These are phyloP conservation scores for Coluber constrictor DNA, from an alignment of 2,797 vertebrate genomes.

Conservation along the genomic window DNA sequence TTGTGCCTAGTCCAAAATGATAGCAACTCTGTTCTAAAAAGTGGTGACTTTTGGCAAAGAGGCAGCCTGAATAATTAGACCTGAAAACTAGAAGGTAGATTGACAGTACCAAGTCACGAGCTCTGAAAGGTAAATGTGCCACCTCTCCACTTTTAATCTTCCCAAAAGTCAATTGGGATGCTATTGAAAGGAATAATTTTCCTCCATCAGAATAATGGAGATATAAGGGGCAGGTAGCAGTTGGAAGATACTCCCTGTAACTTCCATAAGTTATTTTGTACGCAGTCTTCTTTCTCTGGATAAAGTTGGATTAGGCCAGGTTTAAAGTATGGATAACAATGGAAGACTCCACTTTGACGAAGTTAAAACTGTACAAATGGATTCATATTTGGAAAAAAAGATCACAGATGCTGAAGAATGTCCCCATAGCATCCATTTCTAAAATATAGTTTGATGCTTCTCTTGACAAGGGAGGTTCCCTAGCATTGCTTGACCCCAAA, in stretches of 20 bases:
- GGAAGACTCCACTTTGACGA: not conserved
- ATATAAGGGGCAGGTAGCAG: not conserved
- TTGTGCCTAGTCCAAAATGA: constrained; percentile 6
- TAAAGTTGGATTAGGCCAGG: not conserved
- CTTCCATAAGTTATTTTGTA: not conserved
- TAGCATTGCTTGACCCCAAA: not conserved
- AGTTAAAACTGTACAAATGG: not conserved
- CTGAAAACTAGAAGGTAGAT: not conserved
- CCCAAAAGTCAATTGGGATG: not conserved
- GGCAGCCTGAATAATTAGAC: constrained; percentile 4
- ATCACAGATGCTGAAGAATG: not conserved
- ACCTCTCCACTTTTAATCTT: constrained; percentile 5
- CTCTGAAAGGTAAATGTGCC: not conserved
- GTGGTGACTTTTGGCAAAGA: constrained; percentile 23
- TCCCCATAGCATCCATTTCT: not conserved
- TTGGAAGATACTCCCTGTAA: not conserved
- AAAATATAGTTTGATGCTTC: not conserved
- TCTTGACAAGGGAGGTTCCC: not conserved
- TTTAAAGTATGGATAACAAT: not conserved
- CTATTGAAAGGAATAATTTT: not conserved
- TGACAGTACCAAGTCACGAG: not conserved
- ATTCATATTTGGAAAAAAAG: not conserved
- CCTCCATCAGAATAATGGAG: not conserved
- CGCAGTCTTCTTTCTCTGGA: not conserved
- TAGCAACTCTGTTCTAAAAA: constrained; percentile 28